A percentile compares a stretch with the other conserved stretches of the same genome.
Conservation (phyloP, 2,797 vertebrate species). For the Syndactyla subalaris region DNA sequence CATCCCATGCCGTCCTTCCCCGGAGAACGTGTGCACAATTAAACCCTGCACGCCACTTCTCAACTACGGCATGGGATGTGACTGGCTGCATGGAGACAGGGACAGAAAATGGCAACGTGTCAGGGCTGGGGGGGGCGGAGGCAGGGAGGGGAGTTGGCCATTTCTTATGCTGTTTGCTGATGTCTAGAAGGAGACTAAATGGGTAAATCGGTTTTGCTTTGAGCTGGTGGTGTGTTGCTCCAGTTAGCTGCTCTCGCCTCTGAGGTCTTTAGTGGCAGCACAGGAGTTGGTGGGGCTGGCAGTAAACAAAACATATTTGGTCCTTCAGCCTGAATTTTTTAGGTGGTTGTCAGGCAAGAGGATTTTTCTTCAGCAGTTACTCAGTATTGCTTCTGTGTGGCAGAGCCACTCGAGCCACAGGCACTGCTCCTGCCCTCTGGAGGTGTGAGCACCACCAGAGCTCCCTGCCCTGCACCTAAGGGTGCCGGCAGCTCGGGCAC, state of each 20-base stretch:
- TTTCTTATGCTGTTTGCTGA: not conserved
- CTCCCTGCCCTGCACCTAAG: not conserved
- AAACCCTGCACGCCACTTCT: not conserved
- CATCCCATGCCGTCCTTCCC: not conserved
- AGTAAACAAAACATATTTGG: not conserved
- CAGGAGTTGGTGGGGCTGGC: not conserved
- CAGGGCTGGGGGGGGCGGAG: not conserved
- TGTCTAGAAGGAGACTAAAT: not conserved
- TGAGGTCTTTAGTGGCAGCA: not conserved
- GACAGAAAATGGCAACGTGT: slow-evolving; percentile 36
- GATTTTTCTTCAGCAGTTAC: not conserved
- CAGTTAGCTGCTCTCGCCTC: not conserved
- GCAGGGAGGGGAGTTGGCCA: not conserved
- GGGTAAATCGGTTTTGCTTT: not conserved
- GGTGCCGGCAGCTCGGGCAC: not conserved
- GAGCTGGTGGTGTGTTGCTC: not conserved
- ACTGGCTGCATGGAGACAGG: not conserved
- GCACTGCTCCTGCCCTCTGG: not conserved
- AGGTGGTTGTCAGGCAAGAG: not conserved
- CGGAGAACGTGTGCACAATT: not conserved
- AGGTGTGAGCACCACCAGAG: not conserved
- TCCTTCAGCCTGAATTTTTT: not conserved
- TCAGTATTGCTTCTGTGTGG: not conserved
- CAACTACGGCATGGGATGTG: not conserved
- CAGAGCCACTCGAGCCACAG: not conserved